phyloP scores from a whole-genome alignment of 2,888 invertebrate species.

The Dryocosmus kuriphilus region DNA sequence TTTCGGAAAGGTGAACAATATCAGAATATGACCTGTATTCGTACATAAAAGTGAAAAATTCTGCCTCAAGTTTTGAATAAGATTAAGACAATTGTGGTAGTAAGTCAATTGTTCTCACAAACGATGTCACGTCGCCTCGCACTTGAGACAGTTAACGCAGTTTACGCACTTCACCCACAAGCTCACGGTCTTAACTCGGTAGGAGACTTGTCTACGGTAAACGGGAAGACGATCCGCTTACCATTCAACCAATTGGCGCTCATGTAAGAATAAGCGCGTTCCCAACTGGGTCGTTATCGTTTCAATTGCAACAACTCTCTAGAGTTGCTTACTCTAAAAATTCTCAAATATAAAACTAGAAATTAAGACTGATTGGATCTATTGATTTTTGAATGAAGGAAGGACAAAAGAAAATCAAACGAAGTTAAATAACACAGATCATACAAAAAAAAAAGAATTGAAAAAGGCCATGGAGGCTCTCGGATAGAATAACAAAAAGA shows the following conservation, averaged over 20 bases:
- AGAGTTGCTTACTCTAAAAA: not conserved
- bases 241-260: constrained; percentile 21
- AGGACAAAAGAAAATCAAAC: not conserved
- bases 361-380: not conserved
- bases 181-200: constrained; percentile 19
- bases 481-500: constrained; percentile 30
- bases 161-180: constrained; percentile 38
- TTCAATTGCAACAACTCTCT: not conserved
- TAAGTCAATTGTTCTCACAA: constrained; percentile 31
- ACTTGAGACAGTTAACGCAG: constrained; percentile 31
- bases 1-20: not conserved
- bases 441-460: not conserved
- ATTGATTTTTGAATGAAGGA: not conserved
- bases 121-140: constrained; percentile 33
- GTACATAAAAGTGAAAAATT: not conserved
- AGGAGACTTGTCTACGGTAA: constrained; percentile 15
- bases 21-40: not conserved
- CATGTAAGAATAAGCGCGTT: not conserved
- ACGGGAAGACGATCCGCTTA: constrained; percentile 27
- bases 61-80: not conserved
- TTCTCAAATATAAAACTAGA: not conserved
- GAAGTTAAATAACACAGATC: not conserved
- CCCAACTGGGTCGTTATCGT: not conserved
- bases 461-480: not conserved
- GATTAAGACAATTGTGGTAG: constrained; percentile 18